Evolutionary conservation across 1,140 invertebrate species (phyloP).

Genomic region (Calephelis nemesis): DNA sequence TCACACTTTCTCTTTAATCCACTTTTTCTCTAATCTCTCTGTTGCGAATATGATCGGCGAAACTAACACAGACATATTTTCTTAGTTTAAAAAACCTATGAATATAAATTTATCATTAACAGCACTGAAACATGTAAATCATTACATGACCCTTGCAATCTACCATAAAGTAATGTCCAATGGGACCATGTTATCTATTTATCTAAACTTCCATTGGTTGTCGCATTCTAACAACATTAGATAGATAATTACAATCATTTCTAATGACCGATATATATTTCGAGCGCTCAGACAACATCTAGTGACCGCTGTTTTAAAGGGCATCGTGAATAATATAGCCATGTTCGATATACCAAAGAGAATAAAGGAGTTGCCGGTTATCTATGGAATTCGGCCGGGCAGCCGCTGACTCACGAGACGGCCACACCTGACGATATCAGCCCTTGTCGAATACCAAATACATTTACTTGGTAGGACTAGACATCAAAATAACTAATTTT

Average conservation of each 20-base stretch:
- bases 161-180: conserved; percentile 19
- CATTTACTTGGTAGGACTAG: conserved; percentile 29
- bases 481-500: conserved; percentile 19
- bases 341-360: conserved; percentile 54
- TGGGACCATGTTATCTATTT: conserved; percentile 26
- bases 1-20: too few species aligned
- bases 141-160: conserved; percentile 3
- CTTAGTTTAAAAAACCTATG: too few species aligned
- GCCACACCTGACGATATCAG: conserved; percentile 69
- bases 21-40: too few species aligned
- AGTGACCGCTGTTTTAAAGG: conserved; percentile 51
- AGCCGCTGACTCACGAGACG: conserved; percentile 59
- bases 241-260: conserved; percentile 42
- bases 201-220: conserved; percentile 25
- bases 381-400: conserved; percentile 69
- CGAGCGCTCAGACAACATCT: conserved; percentile 44
- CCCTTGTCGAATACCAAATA: conserved; percentile 59
- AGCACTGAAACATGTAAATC: neutral
- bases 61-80: too few species aligned
- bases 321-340: conserved; percentile 52
- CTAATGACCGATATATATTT: conserved; percentile 48
- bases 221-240: conserved; percentile 30
- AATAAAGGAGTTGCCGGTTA: conserved; percentile 73
- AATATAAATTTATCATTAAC: neutral
- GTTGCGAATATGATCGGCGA: too few species aligned